Conservation (phyloP, 2,888 invertebrate species). For the Podotricha telesiphe region DNA sequence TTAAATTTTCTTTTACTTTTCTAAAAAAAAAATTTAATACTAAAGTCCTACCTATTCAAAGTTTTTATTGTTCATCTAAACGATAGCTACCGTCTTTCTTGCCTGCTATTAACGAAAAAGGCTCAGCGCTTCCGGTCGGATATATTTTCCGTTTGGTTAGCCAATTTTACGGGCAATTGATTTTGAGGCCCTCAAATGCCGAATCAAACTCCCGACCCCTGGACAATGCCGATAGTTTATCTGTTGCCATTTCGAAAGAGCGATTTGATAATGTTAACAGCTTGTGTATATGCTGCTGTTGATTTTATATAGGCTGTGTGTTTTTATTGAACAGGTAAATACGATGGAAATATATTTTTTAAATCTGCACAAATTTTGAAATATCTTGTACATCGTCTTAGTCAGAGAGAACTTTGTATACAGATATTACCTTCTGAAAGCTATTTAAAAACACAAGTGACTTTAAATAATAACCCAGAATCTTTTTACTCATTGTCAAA, state of each 20-base stretch:
- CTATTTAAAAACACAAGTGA: too few relatives aligned
- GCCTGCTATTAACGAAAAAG: conserved; percentile 64
- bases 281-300: conserved; percentile 41
- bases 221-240: conserved; percentile 75
- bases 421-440: too few relatives aligned
- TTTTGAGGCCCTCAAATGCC: conserved; percentile 66
- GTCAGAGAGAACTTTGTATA: too few relatives aligned
- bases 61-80: neutral
- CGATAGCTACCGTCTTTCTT: conserved; percentile 50
- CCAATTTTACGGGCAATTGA: conserved; percentile 82
- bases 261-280: conserved; percentile 71
- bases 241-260: conserved; percentile 71
- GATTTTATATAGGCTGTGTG: conserved; percentile 45
- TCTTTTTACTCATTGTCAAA: too few relatives aligned
- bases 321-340: conserved; percentile 9
- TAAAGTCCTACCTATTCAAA: conserved; percentile 1
- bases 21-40: too few relatives aligned
- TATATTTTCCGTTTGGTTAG: conserved; percentile 82
- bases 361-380: too few relatives aligned
- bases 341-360: too few relatives aligned
- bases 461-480: too few relatives aligned
- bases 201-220: conserved; percentile 57
- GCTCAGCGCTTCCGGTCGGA: conserved; percentile 64
- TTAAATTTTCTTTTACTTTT: too few relatives aligned
- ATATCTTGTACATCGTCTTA: too few relatives aligned